A percentile compares a stretch with the other conserved stretches of the same genome.
These are phyloP conservation scores for Nycteola revayana DNA, from an alignment of 2,888 invertebrate species.

Conservation along the genomic window DNA sequence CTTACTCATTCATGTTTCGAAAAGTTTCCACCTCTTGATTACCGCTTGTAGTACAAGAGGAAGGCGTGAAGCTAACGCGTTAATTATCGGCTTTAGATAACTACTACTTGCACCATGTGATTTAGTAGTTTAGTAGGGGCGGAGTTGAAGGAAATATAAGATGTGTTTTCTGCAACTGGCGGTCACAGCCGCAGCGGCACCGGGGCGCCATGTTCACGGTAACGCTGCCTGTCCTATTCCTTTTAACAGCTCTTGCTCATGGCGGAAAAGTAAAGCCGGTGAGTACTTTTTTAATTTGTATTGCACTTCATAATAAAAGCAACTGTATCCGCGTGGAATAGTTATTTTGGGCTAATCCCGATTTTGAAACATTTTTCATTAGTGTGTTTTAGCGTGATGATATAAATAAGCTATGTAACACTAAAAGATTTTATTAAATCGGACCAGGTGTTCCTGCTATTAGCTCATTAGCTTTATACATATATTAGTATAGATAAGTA, in stretches of 20 bases:
- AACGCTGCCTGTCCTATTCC: conserved; percentile 48
- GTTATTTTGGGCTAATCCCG: too few relatives aligned
- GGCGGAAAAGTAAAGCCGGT: conserved; percentile 64
- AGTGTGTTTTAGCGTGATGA: too few relatives aligned
- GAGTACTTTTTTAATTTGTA: too few relatives aligned
- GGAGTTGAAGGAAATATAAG: conserved; percentile 24
- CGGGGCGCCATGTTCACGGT: conserved; percentile 56
- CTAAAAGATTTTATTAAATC: too few relatives aligned
- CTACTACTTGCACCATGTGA: conserved; percentile 37
- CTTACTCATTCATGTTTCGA: conserved; percentile 52
- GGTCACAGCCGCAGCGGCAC: conserved; percentile 34
- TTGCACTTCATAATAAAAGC: too few relatives aligned
- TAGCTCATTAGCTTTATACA: too few relatives aligned
- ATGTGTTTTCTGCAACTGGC: conserved; percentile 20
- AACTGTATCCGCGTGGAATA: too few relatives aligned
- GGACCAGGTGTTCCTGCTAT: too few relatives aligned
- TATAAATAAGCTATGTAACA: too few relatives aligned
- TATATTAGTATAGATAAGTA: too few relatives aligned
- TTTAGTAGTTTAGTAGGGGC: conserved; percentile 28
- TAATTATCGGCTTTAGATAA: conserved; percentile 56
- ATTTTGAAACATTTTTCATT: too few relatives aligned
- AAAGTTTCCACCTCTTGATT: conserved; percentile 61
- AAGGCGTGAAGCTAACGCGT: conserved; percentile 39
- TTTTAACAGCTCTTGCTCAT: conserved; percentile 41
- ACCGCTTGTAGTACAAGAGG: conserved; percentile 50